Percentiles rank a stretch among this genome's conserved stretches.
Conservation (phyloP, 1,140 invertebrate genomes). For the Drosophila arawakana region DNA sequence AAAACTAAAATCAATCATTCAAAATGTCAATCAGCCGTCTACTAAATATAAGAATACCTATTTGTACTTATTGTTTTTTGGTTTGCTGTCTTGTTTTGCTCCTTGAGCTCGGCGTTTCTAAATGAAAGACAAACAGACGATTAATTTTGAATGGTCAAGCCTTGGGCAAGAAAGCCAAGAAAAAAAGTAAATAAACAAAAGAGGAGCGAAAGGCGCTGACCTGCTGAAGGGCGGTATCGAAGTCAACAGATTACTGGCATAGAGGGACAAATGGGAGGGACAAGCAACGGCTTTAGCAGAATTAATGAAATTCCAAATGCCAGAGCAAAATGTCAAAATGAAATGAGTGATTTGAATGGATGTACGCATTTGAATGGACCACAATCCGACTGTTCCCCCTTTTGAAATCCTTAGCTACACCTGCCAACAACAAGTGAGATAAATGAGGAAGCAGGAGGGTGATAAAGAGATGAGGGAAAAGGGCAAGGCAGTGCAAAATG, state of each 20-base stretch:
- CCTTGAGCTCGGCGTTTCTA: not conserved
- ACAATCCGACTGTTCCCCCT: not conserved
- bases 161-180: conserved; percentile 13
- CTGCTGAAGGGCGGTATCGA: not conserved
- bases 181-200: conserved; percentile 44
- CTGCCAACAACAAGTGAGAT: conserved; percentile 32
- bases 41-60: conserved; percentile 30
- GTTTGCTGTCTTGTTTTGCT: no score
- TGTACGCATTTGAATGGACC: conserved; percentile 36
- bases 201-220: not conserved
- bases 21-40: conserved; percentile 12
- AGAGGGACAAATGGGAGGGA: not conserved
- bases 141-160: conserved; percentile 49
- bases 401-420: not conserved
- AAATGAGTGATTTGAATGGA: conserved; percentile 55
- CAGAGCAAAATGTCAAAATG: conserved; percentile 50
- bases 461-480: conserved; percentile 1
- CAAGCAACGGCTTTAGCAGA: conserved; percentile 19
- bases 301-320: conserved; percentile 58
- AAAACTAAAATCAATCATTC: conserved; percentile 29
- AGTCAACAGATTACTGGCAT: conserved; percentile 33
- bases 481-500: conserved; percentile 7
- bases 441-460: conserved; percentile 25
- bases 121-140: conserved; percentile 50
- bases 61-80: conserved; percentile 3